Evolutionary conservation across 2,888 invertebrate species (phyloP), one percentile per base, ranked within the genome.

Genomic region (Tromatobia lineatoria): DNA sequence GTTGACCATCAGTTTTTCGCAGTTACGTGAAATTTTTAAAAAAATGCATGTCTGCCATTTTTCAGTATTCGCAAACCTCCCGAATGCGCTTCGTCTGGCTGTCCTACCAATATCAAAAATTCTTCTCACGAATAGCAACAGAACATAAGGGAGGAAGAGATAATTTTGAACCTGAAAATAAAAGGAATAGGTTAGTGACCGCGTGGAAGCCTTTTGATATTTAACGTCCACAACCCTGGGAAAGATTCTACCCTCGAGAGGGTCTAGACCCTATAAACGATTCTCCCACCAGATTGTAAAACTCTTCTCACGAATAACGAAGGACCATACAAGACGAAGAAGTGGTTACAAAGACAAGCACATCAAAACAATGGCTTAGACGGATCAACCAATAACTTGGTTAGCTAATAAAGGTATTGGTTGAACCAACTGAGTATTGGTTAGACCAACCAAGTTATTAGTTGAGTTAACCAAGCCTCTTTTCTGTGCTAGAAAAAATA

Each of bases 81-180:
- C n/a, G 3, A 7, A 7, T n/a, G 34, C 8, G 18, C 3, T 15
- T 61, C 18, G 38, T 61, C 34, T 34, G n/a, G 15, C 8, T 3
- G 0, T 61, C 0, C 61, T 1, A 8, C 18, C 6, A 8, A 18
- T 34, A 18, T 34, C 15, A n/a, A 34, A 18, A n/a, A 61, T 34
- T 18, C 38, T 70, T 70, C 69, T 70, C 69, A 70, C 69, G 69
- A 57, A 18, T 71, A 71, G 57, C 71, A 15, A 57, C n/a, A 13
- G 42, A 71, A 15, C 57, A 71, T 71, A 38, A 71, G 57, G 42
- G n/a, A 20, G 25, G 57, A 54, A 71, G 71, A 71, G 54, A 54
- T 71, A 6, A 59, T 45, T 45, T 59, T 25, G 59, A 59, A 45
- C 42, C 54, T 25, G 23, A 59, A 8, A 42, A 57, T 59, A 23